A percentile compares a stretch with the other conserved stretches of the same genome.
phyloP scores from a whole-genome alignment of 2,113 vertebrate genomes.

The Lamprologus lemairii region DNA sequence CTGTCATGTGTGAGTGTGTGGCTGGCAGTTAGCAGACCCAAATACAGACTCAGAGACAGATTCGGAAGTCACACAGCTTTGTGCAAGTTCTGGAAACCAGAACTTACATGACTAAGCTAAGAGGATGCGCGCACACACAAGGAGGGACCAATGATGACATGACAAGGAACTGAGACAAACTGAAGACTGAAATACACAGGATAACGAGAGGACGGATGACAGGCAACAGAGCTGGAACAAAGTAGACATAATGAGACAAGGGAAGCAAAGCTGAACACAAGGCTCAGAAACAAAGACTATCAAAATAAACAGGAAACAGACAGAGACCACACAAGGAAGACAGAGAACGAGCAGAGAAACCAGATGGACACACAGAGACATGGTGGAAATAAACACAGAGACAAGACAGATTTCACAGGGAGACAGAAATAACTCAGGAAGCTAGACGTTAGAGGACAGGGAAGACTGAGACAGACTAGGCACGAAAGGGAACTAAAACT shows the following conservation, averaged over 20 bases:
- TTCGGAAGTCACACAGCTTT: neutral
- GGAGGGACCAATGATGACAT: neutral
- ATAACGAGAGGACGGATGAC: neutral
- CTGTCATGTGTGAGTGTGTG: neutral
- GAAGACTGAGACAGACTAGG: neutral
- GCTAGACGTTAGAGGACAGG: neutral
- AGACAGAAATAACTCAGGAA: neutral
- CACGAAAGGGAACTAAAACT: neutral
- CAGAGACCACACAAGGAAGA: neutral
- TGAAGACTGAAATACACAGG: neutral
- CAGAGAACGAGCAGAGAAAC: neutral
- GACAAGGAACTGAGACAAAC: neutral
- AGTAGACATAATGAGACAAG: neutral
- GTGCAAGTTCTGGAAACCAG: neutral
- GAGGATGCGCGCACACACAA: accelerated
- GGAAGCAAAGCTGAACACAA: neutral
- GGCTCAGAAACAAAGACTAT: neutral
- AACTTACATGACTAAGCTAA: neutral
- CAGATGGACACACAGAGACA: neutral
- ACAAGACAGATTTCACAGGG: neutral
- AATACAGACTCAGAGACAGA: neutral
- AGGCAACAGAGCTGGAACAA: neutral
- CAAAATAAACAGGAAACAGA: neutral
- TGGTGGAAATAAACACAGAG: neutral
- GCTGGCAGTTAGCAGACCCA: neutral